These are phyloP conservation scores for Doryteuthis pealeii DNA, from an alignment of 1,140 invertebrate species.

Conservation along the genomic window DNA sequence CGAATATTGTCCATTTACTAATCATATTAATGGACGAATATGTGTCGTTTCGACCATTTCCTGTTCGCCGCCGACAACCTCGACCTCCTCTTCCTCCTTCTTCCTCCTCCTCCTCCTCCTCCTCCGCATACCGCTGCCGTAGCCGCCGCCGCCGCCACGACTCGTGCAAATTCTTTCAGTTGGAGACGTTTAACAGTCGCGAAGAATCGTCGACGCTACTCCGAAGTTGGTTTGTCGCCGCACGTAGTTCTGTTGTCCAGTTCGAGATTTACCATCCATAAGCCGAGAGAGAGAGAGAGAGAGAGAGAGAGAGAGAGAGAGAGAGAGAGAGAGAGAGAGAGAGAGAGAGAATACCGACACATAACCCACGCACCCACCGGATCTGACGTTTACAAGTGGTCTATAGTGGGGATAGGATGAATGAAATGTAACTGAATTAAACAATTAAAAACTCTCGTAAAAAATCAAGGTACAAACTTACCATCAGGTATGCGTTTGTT, in stretches of 20 bases:
- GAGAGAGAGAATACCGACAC: no score
- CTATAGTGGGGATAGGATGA: no score
- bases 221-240: constrained; percentile 15
- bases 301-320: background rate
- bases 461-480: no score
- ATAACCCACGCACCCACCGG: no score
- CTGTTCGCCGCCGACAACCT: background rate
- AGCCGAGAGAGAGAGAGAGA: no score
- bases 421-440: no score
- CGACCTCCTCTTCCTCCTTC: constrained; percentile 4
- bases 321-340: constrained; percentile 8
- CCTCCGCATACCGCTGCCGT: constrained; percentile 4
- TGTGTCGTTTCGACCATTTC: constrained; percentile 11
- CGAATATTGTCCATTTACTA: no score
- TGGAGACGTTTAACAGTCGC: constrained; percentile 23
- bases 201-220: constrained; percentile 22
- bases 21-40: no score
- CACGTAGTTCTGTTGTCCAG: background rate
- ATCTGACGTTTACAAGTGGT: no score
- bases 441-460: no score
- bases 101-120: constrained; percentile 12
- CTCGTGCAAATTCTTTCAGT: constrained; percentile 23
- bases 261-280: background rate
- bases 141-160: constrained; percentile 19
- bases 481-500: no score